Evolutionary conservation across 2,113 vertebrate species (phyloP).

Genomic region (Mormyrus lacerda): DNA sequence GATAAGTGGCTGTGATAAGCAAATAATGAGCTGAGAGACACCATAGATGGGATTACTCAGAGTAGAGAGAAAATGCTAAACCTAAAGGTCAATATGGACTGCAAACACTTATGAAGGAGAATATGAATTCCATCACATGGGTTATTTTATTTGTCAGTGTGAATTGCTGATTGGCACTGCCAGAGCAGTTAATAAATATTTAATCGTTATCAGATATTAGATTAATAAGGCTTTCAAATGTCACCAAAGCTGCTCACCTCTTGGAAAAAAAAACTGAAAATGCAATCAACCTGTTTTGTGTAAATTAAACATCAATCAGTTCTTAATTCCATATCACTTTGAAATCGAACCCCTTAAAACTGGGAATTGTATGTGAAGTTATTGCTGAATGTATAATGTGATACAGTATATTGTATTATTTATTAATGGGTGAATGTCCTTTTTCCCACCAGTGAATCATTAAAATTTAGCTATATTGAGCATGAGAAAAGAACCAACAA

Average conservation of each 20-base stretch:
- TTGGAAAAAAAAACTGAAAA: not conserved
- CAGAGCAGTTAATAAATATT: constrained; percentile 62
- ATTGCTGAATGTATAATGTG: not conserved
- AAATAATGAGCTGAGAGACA: constrained; percentile 49
- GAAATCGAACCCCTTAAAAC: not conserved
- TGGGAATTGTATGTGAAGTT: not conserved
- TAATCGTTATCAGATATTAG: constrained; percentile 28
- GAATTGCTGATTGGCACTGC: constrained; percentile 47
- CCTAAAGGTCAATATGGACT: constrained; percentile 65
- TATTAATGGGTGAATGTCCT: not conserved
- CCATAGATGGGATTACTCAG: constrained; percentile 39
- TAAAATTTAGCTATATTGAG: not conserved
- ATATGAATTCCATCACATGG: constrained; percentile 58
- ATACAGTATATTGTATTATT: not conserved
- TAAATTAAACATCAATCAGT: not conserved
- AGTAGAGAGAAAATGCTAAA: constrained; percentile 47
- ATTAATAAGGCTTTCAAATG: constrained; percentile 42
- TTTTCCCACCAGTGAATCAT: not conserved
- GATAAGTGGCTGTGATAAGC: constrained; percentile 37
- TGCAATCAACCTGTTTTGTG: not conserved
- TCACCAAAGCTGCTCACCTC: constrained; percentile 41
- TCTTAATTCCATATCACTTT: not conserved
- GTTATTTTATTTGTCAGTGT: constrained; percentile 56
- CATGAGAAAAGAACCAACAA: not conserved
- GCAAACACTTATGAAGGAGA: constrained; percentile 59